Conservation (phyloP, 2,797 vertebrate species). For the Novumbra hubbsi region DNA sequence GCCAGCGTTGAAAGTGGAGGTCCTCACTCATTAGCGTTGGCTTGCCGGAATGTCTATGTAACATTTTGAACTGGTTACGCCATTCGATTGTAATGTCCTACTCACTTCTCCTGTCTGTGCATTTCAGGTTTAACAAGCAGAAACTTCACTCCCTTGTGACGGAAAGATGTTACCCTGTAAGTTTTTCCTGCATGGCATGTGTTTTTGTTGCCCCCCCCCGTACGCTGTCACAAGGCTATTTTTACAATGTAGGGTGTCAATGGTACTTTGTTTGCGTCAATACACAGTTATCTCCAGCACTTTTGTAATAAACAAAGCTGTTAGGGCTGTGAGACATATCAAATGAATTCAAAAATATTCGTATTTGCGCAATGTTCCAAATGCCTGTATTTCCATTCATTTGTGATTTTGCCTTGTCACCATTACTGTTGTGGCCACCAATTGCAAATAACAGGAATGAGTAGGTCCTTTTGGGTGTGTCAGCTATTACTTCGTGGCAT, state of each 20-base stretch:
- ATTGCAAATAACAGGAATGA: too few species aligned
- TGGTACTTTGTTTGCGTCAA: neutral
- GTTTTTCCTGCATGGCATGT: constrained; percentile 39
- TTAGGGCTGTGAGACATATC: neutral
- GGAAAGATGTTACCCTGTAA: constrained; percentile 91
- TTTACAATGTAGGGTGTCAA: neutral
- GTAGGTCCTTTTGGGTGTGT: too few species aligned
- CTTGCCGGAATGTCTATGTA: neutral
- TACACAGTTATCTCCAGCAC: neutral
- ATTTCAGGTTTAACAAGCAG: constrained; percentile 81
- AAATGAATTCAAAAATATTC: too few species aligned
- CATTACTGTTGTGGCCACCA: too few species aligned
- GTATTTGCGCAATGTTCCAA: too few species aligned
- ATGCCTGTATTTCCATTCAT: too few species aligned
- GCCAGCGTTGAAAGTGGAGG: neutral
- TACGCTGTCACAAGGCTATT: neutral
- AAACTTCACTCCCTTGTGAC: constrained; percentile 90
- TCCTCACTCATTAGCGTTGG: neutral
- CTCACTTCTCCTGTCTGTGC: neutral
- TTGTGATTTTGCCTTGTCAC: too few species aligned
- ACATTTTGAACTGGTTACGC: neutral
- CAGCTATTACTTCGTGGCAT: too few species aligned
- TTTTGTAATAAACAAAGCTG: neutral
- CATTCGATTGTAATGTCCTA: neutral
- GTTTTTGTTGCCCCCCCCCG: neutral